Percentiles rank a stretch among this genome's conserved stretches.
Evolutionary conservation across 1,140 invertebrate genomes (phyloP).

Genomic region (Drosophila prosaltans): DNA sequence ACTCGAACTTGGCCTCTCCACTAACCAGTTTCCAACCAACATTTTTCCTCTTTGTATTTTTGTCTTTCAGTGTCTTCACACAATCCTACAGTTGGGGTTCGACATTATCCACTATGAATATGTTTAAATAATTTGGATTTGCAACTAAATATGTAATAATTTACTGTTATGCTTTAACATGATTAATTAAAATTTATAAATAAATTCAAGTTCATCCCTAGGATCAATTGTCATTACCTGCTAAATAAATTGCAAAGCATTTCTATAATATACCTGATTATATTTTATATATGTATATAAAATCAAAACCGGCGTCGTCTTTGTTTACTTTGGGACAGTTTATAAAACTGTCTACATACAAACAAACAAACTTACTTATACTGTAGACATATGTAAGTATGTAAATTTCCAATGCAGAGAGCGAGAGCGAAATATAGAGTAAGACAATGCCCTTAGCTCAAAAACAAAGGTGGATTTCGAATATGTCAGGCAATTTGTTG

Average conservation of each 20-base stretch:
- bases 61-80: constrained; percentile 70
- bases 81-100: constrained; percentile 79
- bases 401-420: background rate
- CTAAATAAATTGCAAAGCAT: background rate
- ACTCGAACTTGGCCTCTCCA: constrained; percentile 64
- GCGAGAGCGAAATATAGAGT: too few species aligned
- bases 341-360: background rate
- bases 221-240: constrained; percentile 26
- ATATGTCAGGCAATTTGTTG: too few species aligned
- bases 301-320: background rate
- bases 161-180: background rate
- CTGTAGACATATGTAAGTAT: background rate
- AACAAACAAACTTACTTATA: background rate
- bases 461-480: background rate
- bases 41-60: background rate
- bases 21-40: constrained; percentile 21
- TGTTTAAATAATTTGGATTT: constrained; percentile 32
- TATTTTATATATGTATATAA: background rate
- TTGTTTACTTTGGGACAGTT: constrained; percentile 2
- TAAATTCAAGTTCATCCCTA: constrained; percentile 37
- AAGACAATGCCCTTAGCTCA: background rate
- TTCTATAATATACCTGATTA: constrained; percentile 7
- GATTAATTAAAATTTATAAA: background rate
- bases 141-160: background rate
- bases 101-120: constrained; percentile 55